These are phyloP conservation scores for Spicauda simplicius DNA, from an alignment of 2,888 invertebrate species.

Conservation along the genomic window DNA sequence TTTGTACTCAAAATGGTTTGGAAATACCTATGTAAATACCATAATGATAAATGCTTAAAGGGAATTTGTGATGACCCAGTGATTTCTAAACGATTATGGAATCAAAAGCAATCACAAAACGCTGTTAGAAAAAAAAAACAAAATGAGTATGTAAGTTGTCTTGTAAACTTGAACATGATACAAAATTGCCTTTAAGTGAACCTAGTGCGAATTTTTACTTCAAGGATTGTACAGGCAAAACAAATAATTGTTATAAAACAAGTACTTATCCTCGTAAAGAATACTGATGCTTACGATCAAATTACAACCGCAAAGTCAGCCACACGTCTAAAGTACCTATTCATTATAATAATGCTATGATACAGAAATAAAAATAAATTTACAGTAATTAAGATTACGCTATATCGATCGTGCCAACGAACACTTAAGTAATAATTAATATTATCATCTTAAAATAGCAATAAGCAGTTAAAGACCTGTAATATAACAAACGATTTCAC, in stretches of 20 bases:
- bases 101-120: too few relatives aligned
- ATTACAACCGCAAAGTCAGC: conserved; percentile 19
- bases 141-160: too few relatives aligned
- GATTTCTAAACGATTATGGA: too few relatives aligned
- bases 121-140: too few relatives aligned
- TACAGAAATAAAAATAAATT: not conserved
- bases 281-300: conserved; percentile 1
- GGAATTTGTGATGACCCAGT: too few relatives aligned
- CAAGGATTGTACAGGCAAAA: not conserved
- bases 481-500: not conserved
- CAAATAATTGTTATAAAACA: not conserved
- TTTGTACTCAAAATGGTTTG: too few relatives aligned
- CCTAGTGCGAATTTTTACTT: not conserved
- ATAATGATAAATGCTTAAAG: too few relatives aligned
- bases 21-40: too few relatives aligned
- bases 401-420: not conserved
- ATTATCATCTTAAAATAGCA: not conserved
- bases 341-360: not conserved
- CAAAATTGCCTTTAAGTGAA: not conserved
- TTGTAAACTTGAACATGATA: not conserved
- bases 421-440: not conserved
- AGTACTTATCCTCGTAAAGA: conserved; percentile 6
- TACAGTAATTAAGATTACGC: not conserved
- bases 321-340: conserved; percentile 4
- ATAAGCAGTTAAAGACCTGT: not conserved